Evolutionary conservation across 2,797 vertebrate species (phyloP).

Genomic region (Psittacula echo): DNA sequence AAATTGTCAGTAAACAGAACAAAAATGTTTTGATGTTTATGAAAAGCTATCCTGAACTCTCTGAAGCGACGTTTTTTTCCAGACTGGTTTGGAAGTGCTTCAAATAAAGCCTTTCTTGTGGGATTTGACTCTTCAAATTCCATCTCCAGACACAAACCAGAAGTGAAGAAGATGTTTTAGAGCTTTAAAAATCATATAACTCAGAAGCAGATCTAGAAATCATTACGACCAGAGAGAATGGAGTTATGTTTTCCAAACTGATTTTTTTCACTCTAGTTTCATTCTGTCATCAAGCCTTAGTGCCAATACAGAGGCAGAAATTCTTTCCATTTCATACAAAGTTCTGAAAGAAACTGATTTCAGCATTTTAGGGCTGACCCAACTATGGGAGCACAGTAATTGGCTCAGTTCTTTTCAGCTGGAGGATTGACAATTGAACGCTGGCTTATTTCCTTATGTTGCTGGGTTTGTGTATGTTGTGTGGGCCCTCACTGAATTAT

Average conservation of each 20-base stretch:
- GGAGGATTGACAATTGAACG: not conserved
- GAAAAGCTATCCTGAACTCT: conserved; percentile 31
- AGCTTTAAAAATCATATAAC: not conserved
- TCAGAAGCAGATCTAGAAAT: conserved; percentile 7
- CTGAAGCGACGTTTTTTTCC: not conserved
- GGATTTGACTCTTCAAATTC: conserved; percentile 32
- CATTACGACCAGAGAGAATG: not conserved
- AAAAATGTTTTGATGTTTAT: conserved; percentile 55
- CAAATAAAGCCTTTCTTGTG: conserved; percentile 52
- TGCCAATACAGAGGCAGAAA: not conserved
- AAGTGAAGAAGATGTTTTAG: conserved; percentile 16
- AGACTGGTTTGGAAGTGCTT: conserved; percentile 45
- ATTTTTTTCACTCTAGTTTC: not conserved
- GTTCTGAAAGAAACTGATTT: not conserved
- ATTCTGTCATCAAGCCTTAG: not conserved
- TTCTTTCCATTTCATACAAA: not conserved
- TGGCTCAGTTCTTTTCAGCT: not conserved
- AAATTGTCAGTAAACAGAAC: conserved; percentile 20
- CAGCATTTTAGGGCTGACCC: not conserved
- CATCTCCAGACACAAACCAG: conserved; percentile 26
- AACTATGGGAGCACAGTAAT: not conserved
- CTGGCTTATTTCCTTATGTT: not conserved
- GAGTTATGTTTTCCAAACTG: not conserved
- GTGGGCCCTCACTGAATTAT: not conserved
- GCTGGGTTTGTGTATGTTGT: not conserved